Conservation (phyloP, 2,888 invertebrate genomes). For the Drosophila kanekoi region DNA sequence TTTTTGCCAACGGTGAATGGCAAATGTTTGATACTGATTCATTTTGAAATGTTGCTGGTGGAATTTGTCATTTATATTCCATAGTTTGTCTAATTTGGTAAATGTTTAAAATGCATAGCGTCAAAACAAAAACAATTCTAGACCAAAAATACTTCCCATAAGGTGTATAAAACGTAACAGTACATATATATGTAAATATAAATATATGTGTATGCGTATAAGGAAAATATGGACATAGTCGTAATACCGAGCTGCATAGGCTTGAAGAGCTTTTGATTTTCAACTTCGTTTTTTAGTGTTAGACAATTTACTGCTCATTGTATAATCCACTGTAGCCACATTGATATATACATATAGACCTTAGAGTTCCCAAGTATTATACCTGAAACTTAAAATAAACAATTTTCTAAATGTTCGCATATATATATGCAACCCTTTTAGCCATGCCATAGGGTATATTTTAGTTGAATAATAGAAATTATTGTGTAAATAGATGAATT, state of each 20-base stretch:
- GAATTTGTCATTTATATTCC: constrained; percentile 26
- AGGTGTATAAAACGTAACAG: constrained; percentile 53
- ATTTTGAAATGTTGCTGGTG: constrained; percentile 1
- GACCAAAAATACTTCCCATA: constrained; percentile 67
- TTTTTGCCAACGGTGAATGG: background rate
- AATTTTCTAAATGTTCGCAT: constrained; percentile 31
- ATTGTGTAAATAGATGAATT: constrained; percentile 37
- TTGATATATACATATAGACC: constrained; percentile 26
- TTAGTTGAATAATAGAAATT: constrained; percentile 21
- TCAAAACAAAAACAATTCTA: constrained; percentile 43
- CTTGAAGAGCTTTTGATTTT: constrained; percentile 7
- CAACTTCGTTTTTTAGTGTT: constrained; percentile 14
- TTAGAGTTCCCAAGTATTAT: constrained; percentile 45
- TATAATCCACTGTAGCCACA: constrained; percentile 49
- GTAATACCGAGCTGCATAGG: constrained; percentile 6
- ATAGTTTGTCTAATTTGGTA: constrained; percentile 56
- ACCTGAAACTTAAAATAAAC: constrained; percentile 50
- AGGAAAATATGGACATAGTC: constrained; percentile 8
- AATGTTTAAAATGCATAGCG: constrained; percentile 33
- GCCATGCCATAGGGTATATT: constrained; percentile 26
- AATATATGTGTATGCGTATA: constrained; percentile 7
- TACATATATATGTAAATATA: constrained; percentile 1
- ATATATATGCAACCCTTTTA: constrained; percentile 27
- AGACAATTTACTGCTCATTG: constrained; percentile 43
- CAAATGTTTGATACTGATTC: background rate